phyloP scores from a whole-genome alignment of 2,888 invertebrate species.

The Steinernema hermaphroditum region DNA sequence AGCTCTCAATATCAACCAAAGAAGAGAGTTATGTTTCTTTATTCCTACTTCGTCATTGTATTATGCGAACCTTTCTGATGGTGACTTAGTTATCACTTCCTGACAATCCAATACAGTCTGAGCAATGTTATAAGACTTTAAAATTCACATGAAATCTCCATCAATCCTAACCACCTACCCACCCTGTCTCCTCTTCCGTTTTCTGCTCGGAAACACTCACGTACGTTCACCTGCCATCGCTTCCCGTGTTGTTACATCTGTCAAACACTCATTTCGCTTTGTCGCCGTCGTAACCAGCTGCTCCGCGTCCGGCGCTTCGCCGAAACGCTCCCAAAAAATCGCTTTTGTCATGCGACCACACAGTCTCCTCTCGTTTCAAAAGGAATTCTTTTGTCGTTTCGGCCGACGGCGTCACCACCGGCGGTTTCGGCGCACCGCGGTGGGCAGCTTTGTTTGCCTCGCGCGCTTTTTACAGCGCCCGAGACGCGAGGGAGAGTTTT shows the following conservation, averaged over 20 bases:
- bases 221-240: constrained; percentile 14
- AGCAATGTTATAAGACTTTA: too few relatives aligned
- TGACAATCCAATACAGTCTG: too few relatives aligned
- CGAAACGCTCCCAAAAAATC: neutral
- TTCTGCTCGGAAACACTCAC: neutral
- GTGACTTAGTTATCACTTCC: too few relatives aligned
- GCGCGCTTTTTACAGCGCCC: constrained; percentile 24
- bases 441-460: constrained; percentile 29
- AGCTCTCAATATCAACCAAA: too few relatives aligned
- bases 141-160: too few relatives aligned
- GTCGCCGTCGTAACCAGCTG: constrained; percentile 11
- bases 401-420: constrained; percentile 27
- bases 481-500: constrained; percentile 29
- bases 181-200: too few relatives aligned
- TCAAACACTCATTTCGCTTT: constrained; percentile 23
- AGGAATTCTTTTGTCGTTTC: constrained; percentile 29
- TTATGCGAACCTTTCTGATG: too few relatives aligned
- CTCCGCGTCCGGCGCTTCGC: neutral
- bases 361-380: constrained; percentile 19
- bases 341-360: constrained; percentile 14
- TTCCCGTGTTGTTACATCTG: constrained; percentile 24
- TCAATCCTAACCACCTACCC: too few relatives aligned
- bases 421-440: constrained; percentile 19
- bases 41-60: too few relatives aligned
- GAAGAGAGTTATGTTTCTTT: too few relatives aligned